Evolutionary conservation across 2,113 vertebrate genomes (phyloP).

Genomic region (Himantopus leucocephalus): DNA sequence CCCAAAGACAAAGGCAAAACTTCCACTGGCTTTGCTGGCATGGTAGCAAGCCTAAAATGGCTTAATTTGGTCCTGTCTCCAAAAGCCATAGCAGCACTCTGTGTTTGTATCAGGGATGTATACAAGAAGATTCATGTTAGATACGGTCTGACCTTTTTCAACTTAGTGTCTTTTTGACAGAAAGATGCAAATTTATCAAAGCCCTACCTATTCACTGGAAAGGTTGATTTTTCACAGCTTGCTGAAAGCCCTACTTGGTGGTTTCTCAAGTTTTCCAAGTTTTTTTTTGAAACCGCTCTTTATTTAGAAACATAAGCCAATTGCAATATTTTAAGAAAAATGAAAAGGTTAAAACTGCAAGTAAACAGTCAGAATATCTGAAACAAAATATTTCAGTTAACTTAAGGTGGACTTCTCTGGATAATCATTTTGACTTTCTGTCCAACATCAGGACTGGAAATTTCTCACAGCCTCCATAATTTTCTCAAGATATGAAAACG

Average conservation of each 20-base stretch:
- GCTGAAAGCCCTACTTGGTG: neutral
- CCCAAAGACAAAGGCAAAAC: neutral
- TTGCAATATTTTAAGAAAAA: neutral
- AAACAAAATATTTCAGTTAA: neutral
- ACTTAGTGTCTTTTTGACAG: neutral
- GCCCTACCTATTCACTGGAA: neutral
- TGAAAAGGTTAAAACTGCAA: neutral
- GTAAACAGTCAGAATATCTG: neutral
- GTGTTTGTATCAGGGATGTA: neutral
- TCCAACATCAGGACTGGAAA: neutral
- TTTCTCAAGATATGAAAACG: neutral
- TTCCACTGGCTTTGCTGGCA: neutral
- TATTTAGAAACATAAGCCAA: neutral
- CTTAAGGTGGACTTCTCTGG: neutral
- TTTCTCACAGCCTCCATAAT: neutral
- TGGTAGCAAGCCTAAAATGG: neutral
- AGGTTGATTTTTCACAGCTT: neutral
- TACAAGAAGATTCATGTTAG: neutral
- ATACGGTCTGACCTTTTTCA: neutral
- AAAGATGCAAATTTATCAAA: neutral
- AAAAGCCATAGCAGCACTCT: neutral
- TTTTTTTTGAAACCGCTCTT: neutral
- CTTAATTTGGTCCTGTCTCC: neutral
- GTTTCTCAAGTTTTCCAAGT: neutral
- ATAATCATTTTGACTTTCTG: neutral